Evolutionary conservation across 2,797 vertebrate species (phyloP), one percentile per base, ranked within the genome.

Genomic region (Nyctalus aviator): DNA sequence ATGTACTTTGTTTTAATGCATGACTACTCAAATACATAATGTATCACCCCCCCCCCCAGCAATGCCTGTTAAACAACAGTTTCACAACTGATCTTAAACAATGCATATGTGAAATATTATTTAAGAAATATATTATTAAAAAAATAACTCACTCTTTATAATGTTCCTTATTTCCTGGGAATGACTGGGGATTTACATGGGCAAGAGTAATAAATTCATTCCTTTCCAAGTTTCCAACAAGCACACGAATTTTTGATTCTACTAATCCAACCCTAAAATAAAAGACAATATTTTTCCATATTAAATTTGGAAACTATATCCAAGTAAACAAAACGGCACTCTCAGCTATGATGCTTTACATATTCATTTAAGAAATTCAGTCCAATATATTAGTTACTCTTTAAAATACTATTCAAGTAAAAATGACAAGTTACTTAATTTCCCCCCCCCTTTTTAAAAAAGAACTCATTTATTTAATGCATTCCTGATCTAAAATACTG

Each of bases 221-320:
- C 87, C 99, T 98, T 97, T 99, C 99, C 97, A 99, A 98, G 97
- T 99, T 99, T 90, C 99, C 99, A 98, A 99, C 99, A 97, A 99
- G 98, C 64, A 99, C 99, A 44, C 99, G 99, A 71, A 99, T 99
- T 98, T 99, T 99, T 37, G 99, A 99, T 98, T 99, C 99, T 0
- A 99, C 99, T 75, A 99, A 98, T 57, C 99, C 99, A 89, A 99
- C 98, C 99, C 99, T 99, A 97, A 14, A 44, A 97, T 89, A 68
- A 75, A 83, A 84, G 13, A 30, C 14, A 94, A 84, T 23, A 96
- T 23, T 90, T 93, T 95, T 94, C 73, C 41, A 8, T 35, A 44
- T 73, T 68, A 95, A 50, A 96, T 44, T 84, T 84, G 64, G 46
- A 88, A 94, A 55, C 62, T 92, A 91, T 9, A 93, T 6, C 78